These are phyloP conservation scores for Brachypalpus laphriformis DNA, from an alignment of 2,888 invertebrate species.

Conservation along the genomic window DNA sequence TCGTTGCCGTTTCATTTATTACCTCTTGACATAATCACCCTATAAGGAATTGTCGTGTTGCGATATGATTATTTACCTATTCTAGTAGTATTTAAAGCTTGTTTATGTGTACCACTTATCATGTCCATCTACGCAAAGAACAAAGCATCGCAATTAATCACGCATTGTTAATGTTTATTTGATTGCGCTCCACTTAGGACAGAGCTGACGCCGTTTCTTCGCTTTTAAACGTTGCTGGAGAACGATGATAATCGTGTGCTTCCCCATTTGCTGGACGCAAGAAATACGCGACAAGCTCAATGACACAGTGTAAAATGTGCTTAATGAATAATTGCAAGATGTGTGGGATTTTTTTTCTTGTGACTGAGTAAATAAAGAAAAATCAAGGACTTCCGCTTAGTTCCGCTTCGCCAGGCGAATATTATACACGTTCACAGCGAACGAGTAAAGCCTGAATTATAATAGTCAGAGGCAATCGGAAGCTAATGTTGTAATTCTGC, in stretches of 20 bases:
- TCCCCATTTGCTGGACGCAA: slow-evolving; percentile 9
- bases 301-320: slow-evolving; percentile 10
- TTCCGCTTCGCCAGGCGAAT: too few species aligned
- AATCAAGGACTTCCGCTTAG: slow-evolving; percentile 26
- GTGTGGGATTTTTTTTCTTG: slow-evolving; percentile 17
- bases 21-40: slow-evolving; percentile 42
- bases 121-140: neutral
- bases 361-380: slow-evolving; percentile 16
- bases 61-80: slow-evolving; percentile 22
- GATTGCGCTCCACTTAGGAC: slow-evolving; percentile 37
- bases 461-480: too few species aligned
- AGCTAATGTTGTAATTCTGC: too few species aligned
- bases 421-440: too few species aligned
- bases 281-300: slow-evolving; percentile 20
- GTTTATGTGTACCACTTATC: slow-evolving; percentile 9
- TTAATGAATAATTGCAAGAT: slow-evolving; percentile 25
- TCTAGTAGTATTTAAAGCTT: slow-evolving; percentile 1
- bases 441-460: too few species aligned
- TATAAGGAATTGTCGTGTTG: slow-evolving; percentile 37
- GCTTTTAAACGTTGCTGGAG: neutral
- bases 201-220: neutral
- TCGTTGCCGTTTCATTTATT: slow-evolving; percentile 38
- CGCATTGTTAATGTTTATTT: slow-evolving; percentile 54
- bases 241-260: slow-evolving; percentile 35
- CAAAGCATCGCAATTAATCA: slow-evolving; percentile 32